Conservation (phyloP, 1,140 invertebrate genomes). For the Drosophila busckii region DNA sequence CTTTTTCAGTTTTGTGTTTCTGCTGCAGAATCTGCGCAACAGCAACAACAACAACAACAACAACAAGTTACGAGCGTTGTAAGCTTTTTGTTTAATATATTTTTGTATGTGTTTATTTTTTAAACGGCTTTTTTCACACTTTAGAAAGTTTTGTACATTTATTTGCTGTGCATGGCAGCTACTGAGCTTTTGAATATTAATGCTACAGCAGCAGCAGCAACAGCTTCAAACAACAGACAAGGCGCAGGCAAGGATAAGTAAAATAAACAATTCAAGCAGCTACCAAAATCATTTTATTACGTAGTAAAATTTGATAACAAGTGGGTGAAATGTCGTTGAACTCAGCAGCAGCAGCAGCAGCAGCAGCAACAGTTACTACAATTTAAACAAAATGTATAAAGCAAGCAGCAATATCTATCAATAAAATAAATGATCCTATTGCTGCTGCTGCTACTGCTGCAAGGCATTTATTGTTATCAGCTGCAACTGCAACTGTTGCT, state of each 20-base stretch:
- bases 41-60: constrained; percentile 27
- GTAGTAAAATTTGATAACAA: constrained; percentile 56
- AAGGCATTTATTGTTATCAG: constrained; percentile 5
- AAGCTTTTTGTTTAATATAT: constrained; percentile 54
- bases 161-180: too few species aligned
- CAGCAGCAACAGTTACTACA: constrained; percentile 7
- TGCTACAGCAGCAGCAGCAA: not conserved
- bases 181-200: too few species aligned
- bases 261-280: too few species aligned
- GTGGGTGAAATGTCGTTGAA: constrained; percentile 76
- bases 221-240: too few species aligned
- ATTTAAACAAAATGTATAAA: not conserved
- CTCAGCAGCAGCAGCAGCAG: constrained; percentile 29
- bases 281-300: constrained; percentile 31
- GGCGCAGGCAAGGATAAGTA: too few species aligned
- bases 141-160: constrained; percentile 44
- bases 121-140: constrained; percentile 39
- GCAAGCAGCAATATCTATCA: constrained; percentile 1
- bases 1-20: constrained; percentile 33
- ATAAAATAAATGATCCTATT: constrained; percentile 26
- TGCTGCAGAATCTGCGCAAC: constrained; percentile 51
- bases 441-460: constrained; percentile 4
- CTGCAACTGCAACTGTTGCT: constrained; percentile 16
- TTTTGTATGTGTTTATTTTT: constrained; percentile 28
- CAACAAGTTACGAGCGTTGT: constrained; percentile 26